Evolutionary conservation across 2,888 invertebrate species (phyloP).

Genomic region (Pyrrhosoma nymphula): DNA sequence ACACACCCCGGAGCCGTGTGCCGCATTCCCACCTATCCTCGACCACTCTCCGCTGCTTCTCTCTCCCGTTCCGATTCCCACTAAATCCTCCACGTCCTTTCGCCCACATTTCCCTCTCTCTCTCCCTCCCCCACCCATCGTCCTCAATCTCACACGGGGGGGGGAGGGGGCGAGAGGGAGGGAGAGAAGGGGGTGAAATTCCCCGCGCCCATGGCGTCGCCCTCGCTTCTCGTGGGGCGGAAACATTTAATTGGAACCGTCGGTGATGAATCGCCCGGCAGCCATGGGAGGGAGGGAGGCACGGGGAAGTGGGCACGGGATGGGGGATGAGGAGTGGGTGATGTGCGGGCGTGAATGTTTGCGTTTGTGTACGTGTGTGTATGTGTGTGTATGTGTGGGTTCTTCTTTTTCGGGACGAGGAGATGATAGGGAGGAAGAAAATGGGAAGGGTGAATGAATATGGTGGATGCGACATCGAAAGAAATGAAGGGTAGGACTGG

Average conservation of each 20-base stretch:
- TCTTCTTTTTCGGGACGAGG: background rate
- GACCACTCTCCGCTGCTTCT: too few species aligned
- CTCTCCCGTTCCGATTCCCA: too few species aligned
- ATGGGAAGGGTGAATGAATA: too few species aligned
- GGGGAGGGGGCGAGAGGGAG: too few species aligned
- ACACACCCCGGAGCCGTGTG: too few species aligned
- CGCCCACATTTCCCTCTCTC: background rate
- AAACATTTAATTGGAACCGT: constrained; percentile 56
- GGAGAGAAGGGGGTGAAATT: background rate
- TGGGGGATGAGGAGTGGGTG: too few species aligned
- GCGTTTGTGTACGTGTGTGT: background rate
- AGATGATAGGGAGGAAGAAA: background rate
- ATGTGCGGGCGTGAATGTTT: background rate
- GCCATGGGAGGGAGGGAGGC: background rate
- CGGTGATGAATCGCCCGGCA: constrained; percentile 50
- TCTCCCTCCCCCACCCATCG: background rate
- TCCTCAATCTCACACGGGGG: background rate
- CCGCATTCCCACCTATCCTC: too few species aligned
- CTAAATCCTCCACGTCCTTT: too few species aligned
- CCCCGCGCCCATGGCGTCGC: constrained; percentile 30
- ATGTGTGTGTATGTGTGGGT: background rate
- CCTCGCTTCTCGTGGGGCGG: constrained; percentile 43
- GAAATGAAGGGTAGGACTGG: background rate
- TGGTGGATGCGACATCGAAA: background rate
- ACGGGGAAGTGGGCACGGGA: background rate